A percentile compares a stretch with the other conserved stretches of the same genome.
phyloP scores from a whole-genome alignment of 2,113 vertebrate genomes.

The Murina feae region DNA sequence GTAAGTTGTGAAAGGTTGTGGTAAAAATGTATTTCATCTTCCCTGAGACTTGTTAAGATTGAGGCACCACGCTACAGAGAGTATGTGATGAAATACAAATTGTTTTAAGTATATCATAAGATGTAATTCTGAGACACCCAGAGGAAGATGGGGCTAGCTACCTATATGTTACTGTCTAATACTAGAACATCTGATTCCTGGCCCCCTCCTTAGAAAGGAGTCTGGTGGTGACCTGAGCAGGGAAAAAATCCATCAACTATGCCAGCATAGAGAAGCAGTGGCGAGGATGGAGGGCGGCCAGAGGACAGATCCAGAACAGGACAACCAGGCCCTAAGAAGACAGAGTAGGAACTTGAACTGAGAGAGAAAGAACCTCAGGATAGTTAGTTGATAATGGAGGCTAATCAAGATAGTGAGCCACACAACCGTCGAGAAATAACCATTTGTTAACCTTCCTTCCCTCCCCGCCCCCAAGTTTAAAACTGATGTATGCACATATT shows the following conservation, averaged over 20 bases:
- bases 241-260: neutral
- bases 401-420: neutral
- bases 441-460: neutral
- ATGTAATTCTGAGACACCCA: neutral
- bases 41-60: neutral
- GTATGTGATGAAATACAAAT: neutral
- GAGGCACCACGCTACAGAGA: neutral
- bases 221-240: neutral
- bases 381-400: neutral
- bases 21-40: neutral
- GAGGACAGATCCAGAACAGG: neutral
- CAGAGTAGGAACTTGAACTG: neutral
- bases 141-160: neutral
- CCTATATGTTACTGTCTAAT: neutral
- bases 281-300: neutral
- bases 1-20: neutral
- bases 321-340: neutral
- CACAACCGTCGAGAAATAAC: neutral
- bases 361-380: neutral
- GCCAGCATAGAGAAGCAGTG: neutral
- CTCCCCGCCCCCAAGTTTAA: neutral
- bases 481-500: neutral
- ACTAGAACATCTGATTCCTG: neutral
- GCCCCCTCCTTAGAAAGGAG: neutral
- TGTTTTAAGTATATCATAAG: neutral